Evolutionary conservation across 1,140 invertebrate species (phyloP), one percentile per base, ranked within the genome.

Genomic region (Cyclina sinensis): DNA sequence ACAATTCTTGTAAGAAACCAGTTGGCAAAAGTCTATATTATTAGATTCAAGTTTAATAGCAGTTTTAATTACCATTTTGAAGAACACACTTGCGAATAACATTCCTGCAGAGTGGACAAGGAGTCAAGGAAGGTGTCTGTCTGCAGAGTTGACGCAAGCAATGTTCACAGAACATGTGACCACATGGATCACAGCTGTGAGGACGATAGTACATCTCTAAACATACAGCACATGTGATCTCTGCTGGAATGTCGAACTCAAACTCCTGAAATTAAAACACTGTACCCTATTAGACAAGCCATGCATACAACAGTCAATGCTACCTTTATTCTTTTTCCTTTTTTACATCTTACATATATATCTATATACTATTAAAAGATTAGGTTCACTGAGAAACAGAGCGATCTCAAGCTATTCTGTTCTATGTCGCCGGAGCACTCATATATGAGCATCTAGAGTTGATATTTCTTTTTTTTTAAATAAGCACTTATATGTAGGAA

Each of bases 141-240:
- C 51, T 59, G 35, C 73, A 62, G 16, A 89, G 12, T 24, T 83
- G 30, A 21, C 80, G 62, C 32, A 89, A 76, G 51, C 87, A 89
- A 43, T 73, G 79, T 35, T 89, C 87, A 76, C 87, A 89, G 87
- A 89, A 89, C 7, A 83, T 62, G 27, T 89, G 87, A 0, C 24
- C 30, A 32, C 87, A 89, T 0, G 87, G 87, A 11, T 62, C 46
- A 76, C 68, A 74, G 12, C 21, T 0, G 37, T 83, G 70, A 14
- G 87, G 87, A 48, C 73, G 48, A 24, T 62, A 78, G 39, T 32
- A 89, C 37, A 89, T 24, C 35, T 89, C 87, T 62, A 89, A 57
- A 39, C 87, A 89, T 46, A 89, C 80, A 59, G 79, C 32, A 46
- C 87, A 89, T 18, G 79, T 89, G 0, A 89, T 27, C n/a, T 76